These are phyloP conservation scores for Platynereis dumerilii DNA, from an alignment of 2,888 invertebrate species.

Conservation along the genomic window DNA sequence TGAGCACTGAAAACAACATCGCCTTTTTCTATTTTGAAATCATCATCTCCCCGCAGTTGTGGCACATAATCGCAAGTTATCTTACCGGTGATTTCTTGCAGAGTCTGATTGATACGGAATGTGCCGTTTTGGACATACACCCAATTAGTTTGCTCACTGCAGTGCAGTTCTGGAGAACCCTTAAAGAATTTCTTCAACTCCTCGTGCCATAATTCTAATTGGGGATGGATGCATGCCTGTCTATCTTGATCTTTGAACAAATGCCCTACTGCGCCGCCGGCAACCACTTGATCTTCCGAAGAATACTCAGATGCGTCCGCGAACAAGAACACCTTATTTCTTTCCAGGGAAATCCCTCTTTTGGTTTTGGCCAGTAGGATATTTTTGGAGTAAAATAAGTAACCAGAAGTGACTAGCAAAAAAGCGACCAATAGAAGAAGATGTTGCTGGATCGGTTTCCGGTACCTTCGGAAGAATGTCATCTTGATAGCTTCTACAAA, in stretches of 20 bases:
- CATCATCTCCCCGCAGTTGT: conserved; percentile 13
- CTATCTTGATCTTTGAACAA: not conserved
- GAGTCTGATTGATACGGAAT: conserved; percentile 67
- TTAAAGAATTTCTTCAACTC: conserved; percentile 78
- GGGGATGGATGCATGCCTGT: conserved; percentile 72
- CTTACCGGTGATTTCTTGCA: conserved; percentile 63
- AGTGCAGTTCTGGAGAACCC: conserved; percentile 71
- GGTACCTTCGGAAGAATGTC: no score
- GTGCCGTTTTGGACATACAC: conserved; percentile 75
- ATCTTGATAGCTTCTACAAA: no score
- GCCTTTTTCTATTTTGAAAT: conserved; percentile 20
- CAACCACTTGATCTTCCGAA: no score
- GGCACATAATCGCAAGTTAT: conserved; percentile 68
- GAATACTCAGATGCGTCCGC: no score
- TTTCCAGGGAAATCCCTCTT: no score
- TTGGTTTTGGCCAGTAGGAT: no score
- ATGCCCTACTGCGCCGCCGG: no score
- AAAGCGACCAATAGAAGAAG: no score
- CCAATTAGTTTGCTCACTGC: conserved; percentile 75
- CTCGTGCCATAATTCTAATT: conserved; percentile 72
- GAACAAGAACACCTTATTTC: no score
- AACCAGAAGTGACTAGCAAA: no score
- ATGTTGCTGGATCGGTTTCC: no score
- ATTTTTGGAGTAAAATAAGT: no score
- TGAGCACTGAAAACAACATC: not conserved